phyloP scores from a whole-genome alignment of 2,797 vertebrate species.

The Gila robusta region DNA sequence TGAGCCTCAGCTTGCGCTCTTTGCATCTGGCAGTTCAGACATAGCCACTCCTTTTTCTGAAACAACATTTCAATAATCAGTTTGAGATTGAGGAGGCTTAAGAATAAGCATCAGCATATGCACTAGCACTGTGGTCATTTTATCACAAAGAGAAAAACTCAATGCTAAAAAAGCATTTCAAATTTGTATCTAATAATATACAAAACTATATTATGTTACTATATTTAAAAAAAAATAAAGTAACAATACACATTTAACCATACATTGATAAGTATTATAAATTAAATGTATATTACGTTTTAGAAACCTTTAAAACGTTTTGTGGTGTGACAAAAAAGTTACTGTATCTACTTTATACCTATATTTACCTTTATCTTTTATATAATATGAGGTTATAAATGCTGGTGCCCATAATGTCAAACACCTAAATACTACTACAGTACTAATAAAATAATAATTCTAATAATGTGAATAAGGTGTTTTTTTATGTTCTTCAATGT shows the following conservation, averaged over 20 bases:
- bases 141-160: background rate
- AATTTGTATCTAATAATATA: background rate
- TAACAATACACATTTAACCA: background rate
- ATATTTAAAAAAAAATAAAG: background rate
- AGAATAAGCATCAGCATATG: background rate
- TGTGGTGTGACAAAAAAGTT: background rate
- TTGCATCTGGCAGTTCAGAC: conserved; percentile 89
- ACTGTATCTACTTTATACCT: background rate
- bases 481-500: background rate
- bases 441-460: background rate
- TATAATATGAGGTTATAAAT: background rate
- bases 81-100: background rate
- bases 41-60: conserved; percentile 72
- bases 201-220: background rate
- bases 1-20: conserved; percentile 78
- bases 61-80: conserved; percentile 15
- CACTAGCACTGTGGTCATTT: background rate
- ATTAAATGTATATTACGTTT: background rate
- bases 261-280: background rate
- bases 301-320: background rate
- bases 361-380: background rate
- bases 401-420: background rate
- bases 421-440: background rate
- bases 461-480: background rate
- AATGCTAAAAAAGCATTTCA: background rate